phyloP scores from a whole-genome alignment of 2,797 vertebrate species.

The Eleutherodactylus coqui region DNA sequence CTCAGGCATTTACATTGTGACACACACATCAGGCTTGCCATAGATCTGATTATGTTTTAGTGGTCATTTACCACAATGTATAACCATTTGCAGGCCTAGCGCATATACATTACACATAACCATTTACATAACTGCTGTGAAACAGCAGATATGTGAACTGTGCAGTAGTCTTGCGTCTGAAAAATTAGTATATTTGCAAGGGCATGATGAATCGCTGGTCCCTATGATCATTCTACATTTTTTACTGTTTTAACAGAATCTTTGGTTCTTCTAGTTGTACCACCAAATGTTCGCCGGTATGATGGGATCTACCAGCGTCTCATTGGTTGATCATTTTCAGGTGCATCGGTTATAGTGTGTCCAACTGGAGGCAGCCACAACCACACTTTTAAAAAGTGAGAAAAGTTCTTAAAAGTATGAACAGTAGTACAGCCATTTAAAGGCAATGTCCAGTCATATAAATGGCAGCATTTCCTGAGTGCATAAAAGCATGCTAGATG shows the following conservation, averaged over 20 bases:
- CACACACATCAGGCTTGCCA: conserved; percentile 13
- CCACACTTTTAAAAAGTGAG: too few species aligned
- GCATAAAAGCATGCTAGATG: too few species aligned
- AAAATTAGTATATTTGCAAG: not conserved
- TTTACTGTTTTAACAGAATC: too few species aligned
- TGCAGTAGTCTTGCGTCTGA: not conserved
- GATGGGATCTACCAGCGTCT: too few species aligned
- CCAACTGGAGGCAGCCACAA: not conserved
- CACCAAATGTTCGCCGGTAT: not conserved
- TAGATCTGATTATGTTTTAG: conserved; percentile 33
- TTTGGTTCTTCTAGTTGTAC: too few species aligned
- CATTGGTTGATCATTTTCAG: not conserved
- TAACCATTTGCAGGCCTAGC: not conserved
- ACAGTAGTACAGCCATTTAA: not conserved
- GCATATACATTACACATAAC: not conserved
- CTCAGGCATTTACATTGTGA: conserved; percentile 6
- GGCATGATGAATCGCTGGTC: too few species aligned
- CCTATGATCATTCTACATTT: not conserved
- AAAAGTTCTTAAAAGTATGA: not conserved
- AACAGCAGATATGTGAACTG: not conserved
- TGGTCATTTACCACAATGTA: not conserved
- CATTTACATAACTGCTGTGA: not conserved
- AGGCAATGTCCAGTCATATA: not conserved
- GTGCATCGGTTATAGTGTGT: not conserved
- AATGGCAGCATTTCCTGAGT: too few species aligned